Evolutionary conservation across 2,797 vertebrate species (phyloP).

Genomic region (Catharus ustulatus): DNA sequence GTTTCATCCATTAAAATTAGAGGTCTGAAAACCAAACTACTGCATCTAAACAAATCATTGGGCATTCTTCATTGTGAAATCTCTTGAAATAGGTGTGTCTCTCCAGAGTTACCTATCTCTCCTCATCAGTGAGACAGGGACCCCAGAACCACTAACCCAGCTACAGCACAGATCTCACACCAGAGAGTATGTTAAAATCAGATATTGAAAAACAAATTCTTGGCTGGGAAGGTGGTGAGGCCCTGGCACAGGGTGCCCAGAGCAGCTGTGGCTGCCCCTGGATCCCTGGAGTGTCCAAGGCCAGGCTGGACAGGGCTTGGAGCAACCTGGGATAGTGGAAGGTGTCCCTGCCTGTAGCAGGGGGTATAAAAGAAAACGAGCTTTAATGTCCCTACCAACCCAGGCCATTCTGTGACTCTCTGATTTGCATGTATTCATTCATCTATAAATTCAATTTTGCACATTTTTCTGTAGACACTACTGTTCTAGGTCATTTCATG

Average conservation of each 20-base stretch:
- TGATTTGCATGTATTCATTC: not conserved
- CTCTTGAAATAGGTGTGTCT: not conserved
- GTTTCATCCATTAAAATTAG: not conserved
- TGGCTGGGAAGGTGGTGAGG: not conserved
- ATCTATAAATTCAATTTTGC: not conserved
- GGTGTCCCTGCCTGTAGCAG: not conserved
- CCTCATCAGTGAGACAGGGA: not conserved
- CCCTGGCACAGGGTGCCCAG: accelerated
- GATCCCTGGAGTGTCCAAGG: not conserved
- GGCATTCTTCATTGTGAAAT: not conserved
- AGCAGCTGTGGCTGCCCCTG: not conserved
- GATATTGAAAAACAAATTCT: not conserved
- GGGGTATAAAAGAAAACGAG: not conserved
- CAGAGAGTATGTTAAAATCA: not conserved
- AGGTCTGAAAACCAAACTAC: not conserved
- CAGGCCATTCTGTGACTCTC: not conserved
- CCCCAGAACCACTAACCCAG: not conserved
- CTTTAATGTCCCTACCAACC: not conserved
- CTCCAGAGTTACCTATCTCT: not conserved
- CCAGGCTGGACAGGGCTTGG: accelerated
- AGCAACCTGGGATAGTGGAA: accelerated
- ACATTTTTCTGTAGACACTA: not conserved
- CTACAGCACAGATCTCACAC: not conserved
- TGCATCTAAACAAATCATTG: not conserved
- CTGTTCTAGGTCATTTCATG: not conserved